Evolutionary conservation across 2,113 vertebrate species (phyloP).

Genomic region (Corythaixoides concolor): DNA sequence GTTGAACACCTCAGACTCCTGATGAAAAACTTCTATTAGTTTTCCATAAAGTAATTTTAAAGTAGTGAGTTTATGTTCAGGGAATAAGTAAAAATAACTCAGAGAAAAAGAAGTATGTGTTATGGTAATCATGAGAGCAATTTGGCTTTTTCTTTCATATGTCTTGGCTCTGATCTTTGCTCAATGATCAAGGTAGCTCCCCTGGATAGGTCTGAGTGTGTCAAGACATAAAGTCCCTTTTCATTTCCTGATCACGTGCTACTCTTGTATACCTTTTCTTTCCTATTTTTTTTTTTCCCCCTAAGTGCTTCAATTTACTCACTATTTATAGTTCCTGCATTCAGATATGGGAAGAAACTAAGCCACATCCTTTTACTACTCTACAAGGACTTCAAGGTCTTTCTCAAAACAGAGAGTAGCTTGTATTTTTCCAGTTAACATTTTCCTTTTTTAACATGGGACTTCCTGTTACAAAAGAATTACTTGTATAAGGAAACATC

Average conservation of each 20-base stretch:
- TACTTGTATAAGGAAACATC: not conserved
- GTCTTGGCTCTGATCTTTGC: not conserved
- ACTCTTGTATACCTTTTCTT: not conserved
- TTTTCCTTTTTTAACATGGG: not conserved
- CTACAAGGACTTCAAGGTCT: not conserved
- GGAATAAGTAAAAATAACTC: not conserved
- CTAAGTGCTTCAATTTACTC: not conserved
- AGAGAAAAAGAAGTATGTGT: not conserved
- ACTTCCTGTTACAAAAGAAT: not conserved
- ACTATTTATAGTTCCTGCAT: not conserved
- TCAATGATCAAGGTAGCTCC: not conserved
- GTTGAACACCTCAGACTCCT: not conserved
- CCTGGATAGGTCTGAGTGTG: not conserved
- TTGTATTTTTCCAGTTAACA: slow-evolving; percentile 18
- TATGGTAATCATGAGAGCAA: not conserved
- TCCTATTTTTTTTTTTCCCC: not conserved
- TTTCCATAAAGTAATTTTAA: not conserved
- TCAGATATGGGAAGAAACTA: slow-evolving; percentile 35
- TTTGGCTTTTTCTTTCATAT: not conserved
- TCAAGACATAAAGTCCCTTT: not conserved
- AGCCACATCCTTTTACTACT: not conserved
- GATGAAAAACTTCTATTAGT: not conserved
- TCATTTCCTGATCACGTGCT: not conserved
- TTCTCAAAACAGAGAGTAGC: not conserved
- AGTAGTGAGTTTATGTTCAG: not conserved